These are phyloP conservation scores for Liodrosophila aerea DNA, from an alignment of 2,888 invertebrate species.

Conservation along the genomic window DNA sequence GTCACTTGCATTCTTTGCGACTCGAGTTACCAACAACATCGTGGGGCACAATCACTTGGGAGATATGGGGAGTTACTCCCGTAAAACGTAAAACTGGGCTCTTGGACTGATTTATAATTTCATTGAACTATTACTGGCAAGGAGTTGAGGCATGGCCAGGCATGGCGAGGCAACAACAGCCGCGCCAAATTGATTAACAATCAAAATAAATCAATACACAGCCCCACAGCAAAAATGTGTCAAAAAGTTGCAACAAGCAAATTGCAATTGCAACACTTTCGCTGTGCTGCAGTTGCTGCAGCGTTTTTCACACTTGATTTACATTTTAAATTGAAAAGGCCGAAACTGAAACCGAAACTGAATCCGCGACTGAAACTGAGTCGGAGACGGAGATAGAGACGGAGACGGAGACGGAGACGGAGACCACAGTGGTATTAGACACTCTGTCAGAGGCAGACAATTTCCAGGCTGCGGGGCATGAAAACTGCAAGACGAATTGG, in stretches of 20 bases:
- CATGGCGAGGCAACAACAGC: slow-evolving; percentile 6
- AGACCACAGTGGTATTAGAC: background rate
- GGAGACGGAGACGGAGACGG: slow-evolving; percentile 7
- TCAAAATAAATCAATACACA: slow-evolving; percentile 73
- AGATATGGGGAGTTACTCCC: slow-evolving; percentile 5
- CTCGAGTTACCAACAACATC: slow-evolving; percentile 42
- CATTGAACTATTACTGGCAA: slow-evolving; percentile 67
- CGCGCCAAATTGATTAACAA: slow-evolving; percentile 73
- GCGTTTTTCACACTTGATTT: slow-evolving; percentile 72
- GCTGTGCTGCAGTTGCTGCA: slow-evolving; percentile 62
- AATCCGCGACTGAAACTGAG: slow-evolving; percentile 21
- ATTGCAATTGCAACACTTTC: slow-evolving; percentile 76
- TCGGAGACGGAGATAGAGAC: slow-evolving; percentile 29
- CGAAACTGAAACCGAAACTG: slow-evolving; percentile 40
- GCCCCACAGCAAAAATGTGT: slow-evolving; percentile 70
- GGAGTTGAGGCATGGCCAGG: slow-evolving; percentile 20
- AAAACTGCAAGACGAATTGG: slow-evolving; percentile 74
- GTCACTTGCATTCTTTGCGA: slow-evolving; percentile 68
- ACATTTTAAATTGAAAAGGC: slow-evolving; percentile 74
- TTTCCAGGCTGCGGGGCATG: slow-evolving; percentile 68
- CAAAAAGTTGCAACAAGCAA: slow-evolving; percentile 71
- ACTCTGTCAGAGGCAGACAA: slow-evolving; percentile 43
- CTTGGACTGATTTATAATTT: slow-evolving; percentile 67
- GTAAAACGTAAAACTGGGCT: background rate
- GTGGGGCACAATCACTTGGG: background rate